Evolutionary conservation across 2,797 vertebrate genomes (phyloP).

Genomic region (Toxotes lorentzi): DNA sequence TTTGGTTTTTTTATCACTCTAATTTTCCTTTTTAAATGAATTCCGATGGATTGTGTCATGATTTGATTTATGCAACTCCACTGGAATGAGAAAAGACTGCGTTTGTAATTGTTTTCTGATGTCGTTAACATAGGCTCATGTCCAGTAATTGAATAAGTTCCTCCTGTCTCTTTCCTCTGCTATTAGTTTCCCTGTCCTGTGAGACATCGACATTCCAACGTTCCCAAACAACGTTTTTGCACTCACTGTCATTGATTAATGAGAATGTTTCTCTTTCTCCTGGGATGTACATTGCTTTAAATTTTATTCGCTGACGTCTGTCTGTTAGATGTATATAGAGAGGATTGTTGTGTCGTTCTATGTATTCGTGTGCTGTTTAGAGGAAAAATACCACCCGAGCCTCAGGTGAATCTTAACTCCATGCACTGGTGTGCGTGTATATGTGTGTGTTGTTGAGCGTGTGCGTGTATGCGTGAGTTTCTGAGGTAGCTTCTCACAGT

Average conservation of each 20-base stretch:
- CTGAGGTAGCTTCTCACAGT: slow-evolving; percentile 55
- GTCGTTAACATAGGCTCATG: slow-evolving; percentile 79
- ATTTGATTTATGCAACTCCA: slow-evolving; percentile 85
- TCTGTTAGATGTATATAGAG: slow-evolving; percentile 71
- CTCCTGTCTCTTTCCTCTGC: slow-evolving; percentile 79
- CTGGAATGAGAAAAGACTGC: slow-evolving; percentile 81
- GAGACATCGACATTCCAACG: slow-evolving; percentile 82
- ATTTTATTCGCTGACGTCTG: slow-evolving; percentile 61
- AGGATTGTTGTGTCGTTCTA: slow-evolving; percentile 61
- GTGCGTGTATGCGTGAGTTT: slow-evolving; percentile 31
- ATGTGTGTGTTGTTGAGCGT: slow-evolving; percentile 9
- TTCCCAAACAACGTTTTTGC: slow-evolving; percentile 79
- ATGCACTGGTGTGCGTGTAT: slow-evolving; percentile 66
- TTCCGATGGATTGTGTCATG: slow-evolving; percentile 81
- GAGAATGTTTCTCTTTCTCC: slow-evolving; percentile 64
- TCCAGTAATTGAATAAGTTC: slow-evolving; percentile 82
- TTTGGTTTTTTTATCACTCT: slow-evolving; percentile 59
- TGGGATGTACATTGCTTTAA: slow-evolving; percentile 78
- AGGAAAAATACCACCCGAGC: slow-evolving; percentile 74
- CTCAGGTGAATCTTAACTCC: slow-evolving; percentile 81
- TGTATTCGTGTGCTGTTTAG: slow-evolving; percentile 76
- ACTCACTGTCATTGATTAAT: slow-evolving; percentile 75
- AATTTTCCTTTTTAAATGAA: slow-evolving; percentile 82
- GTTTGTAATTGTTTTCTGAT: slow-evolving; percentile 83
- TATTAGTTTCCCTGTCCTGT: slow-evolving; percentile 67